A percentile compares a stretch with the other conserved stretches of the same genome.
These are phyloP conservation scores for Esox niger DNA, from an alignment of 2,113 vertebrate genomes.

Conservation along the genomic window DNA sequence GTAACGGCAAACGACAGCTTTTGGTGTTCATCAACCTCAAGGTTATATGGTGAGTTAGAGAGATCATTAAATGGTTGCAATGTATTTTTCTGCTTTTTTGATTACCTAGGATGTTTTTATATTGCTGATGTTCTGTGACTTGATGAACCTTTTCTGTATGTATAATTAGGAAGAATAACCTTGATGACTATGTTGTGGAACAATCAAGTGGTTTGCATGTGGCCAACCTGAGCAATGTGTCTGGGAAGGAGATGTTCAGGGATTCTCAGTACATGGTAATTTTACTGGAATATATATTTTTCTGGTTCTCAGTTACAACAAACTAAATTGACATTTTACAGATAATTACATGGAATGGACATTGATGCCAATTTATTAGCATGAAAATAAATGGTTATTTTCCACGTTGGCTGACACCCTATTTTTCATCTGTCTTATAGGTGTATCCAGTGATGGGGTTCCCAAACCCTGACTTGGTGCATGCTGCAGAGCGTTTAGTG, in stretches of 20 bases:
- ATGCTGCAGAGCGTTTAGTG: slow-evolving; percentile 68
- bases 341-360: no score
- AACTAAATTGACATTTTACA: no score
- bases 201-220: slow-evolving; percentile 53
- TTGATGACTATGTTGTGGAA: slow-evolving; percentile 57
- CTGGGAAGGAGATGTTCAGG: slow-evolving; percentile 66
- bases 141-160: neutral
- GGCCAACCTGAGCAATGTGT: slow-evolving; percentile 54
- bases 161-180: slow-evolving; percentile 56
- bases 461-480: slow-evolving; percentile 59
- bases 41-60: slow-evolving; percentile 64
- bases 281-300: no score
- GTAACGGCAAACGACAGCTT: slow-evolving; percentile 66
- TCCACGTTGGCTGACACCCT: no score
- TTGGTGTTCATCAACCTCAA: slow-evolving; percentile 66
- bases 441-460: slow-evolving; percentile 72
- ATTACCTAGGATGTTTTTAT: neutral
- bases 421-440: slow-evolving; percentile 39
- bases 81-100: neutral
- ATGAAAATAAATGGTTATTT: no score
- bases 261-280: slow-evolving; percentile 66
- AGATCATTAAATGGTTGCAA: neutral
- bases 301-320: slow-evolving; percentile 3
- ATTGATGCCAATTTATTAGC: no score
- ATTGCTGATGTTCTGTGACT: neutral